Evolutionary conservation across 2,888 invertebrate genomes (phyloP).

Genomic region (Luffia ferchaultella): DNA sequence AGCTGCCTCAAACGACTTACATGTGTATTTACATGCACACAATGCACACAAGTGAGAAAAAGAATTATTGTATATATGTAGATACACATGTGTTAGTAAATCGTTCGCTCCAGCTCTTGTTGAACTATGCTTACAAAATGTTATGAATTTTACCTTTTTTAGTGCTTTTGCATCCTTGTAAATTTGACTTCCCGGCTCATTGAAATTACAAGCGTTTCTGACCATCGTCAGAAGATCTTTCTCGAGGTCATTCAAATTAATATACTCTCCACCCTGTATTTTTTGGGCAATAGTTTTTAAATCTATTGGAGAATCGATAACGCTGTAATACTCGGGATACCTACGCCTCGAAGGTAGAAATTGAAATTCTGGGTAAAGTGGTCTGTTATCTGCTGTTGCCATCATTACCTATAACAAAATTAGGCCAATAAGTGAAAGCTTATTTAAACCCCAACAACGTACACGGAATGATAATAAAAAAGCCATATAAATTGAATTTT

Average conservation of each 20-base stretch:
- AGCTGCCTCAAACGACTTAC: too few relatives aligned
- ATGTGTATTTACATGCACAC: too few relatives aligned
- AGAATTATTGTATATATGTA: too few relatives aligned
- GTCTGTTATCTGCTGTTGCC: conserved; percentile 85
- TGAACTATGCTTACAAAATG: too few relatives aligned
- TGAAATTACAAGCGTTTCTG: conserved; percentile 94
- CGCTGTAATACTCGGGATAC: conserved; percentile 95
- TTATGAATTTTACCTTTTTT: too few relatives aligned
- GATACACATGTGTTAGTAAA: too few relatives aligned
- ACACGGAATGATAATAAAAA: neutral
- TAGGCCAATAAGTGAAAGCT: too few relatives aligned
- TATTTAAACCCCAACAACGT: too few relatives aligned
- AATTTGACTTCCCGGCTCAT: conserved; percentile 95
- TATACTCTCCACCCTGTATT: conserved; percentile 86
- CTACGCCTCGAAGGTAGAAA: conserved; percentile 90
- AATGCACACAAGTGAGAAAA: too few relatives aligned
- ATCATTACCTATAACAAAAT: conserved; percentile 71
- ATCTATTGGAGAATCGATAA: conserved; percentile 95
- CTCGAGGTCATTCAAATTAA: conserved; percentile 82
- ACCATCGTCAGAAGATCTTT: conserved; percentile 90
- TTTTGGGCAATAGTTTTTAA: conserved; percentile 91
- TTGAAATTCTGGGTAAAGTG: conserved; percentile 87
- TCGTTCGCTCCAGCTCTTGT: too few relatives aligned
- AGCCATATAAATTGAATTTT: neutral
- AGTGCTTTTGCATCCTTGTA: conserved; percentile 94